Evolutionary conservation across 92 coral and sea anemone genomes (phyloP).

Genomic region (Heteractis magnifica): DNA sequence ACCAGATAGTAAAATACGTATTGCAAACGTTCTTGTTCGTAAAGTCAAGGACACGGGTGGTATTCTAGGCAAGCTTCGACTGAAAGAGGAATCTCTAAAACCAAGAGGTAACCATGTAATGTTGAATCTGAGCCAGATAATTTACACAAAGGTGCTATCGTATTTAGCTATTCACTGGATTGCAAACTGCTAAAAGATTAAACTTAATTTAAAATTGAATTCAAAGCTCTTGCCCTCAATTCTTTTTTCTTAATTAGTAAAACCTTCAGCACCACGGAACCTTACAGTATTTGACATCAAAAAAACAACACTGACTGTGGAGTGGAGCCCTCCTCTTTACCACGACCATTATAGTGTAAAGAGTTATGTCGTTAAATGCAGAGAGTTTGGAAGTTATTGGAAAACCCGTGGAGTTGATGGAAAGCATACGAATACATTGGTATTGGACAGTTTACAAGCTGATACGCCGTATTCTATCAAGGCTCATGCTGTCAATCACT

Average conservation of each 20-base stretch:
- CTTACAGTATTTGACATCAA: background rate
- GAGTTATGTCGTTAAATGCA: background rate
- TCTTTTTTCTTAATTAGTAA: background rate
- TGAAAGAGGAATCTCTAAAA: constrained; percentile 1
- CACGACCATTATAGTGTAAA: background rate
- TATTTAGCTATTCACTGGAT: too few species aligned
- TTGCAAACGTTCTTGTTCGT: background rate
- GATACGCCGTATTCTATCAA: constrained; percentile 15
- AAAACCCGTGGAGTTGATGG: background rate
- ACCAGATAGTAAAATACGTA: background rate
- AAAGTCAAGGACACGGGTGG: constrained; percentile 1
- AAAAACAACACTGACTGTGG: background rate
- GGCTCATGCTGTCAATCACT: constrained; percentile 2
- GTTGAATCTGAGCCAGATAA: background rate
- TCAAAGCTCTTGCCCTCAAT: too few species aligned
- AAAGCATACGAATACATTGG: background rate
- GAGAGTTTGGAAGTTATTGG: background rate
- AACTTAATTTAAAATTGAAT: too few species aligned
- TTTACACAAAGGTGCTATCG: too few species aligned
- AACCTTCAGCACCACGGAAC: constrained; percentile 18
- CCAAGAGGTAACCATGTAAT: constrained; percentile 1
- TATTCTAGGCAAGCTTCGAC: background rate
- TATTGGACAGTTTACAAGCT: background rate
- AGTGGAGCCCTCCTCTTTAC: constrained; percentile 19
- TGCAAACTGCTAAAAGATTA: too few species aligned